phyloP scores from a whole-genome alignment of 2,797 vertebrate species.

The Argentina silus region DNA sequence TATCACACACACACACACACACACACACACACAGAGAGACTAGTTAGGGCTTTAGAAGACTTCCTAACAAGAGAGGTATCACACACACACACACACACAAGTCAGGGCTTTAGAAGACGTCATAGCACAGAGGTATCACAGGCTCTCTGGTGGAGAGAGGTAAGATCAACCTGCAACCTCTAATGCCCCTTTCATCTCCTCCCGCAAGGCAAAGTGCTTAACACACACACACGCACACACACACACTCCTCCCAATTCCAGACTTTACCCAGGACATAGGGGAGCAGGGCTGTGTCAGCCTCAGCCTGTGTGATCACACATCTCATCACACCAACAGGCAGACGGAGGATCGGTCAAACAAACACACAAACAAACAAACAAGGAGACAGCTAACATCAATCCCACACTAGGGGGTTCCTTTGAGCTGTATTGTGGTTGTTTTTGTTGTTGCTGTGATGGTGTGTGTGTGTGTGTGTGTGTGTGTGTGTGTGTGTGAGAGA shows the following conservation, averaged over 20 bases:
- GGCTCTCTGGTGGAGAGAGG: no score
- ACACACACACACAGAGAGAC: no score
- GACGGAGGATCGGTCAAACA: not conserved
- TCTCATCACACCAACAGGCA: not conserved
- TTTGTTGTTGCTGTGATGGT: not conserved
- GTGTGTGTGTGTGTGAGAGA: constrained; percentile 6
- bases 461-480: not conserved
- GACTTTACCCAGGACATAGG: not conserved
- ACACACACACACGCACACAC: not conserved
- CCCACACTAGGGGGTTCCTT: not conserved
- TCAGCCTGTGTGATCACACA: not conserved
- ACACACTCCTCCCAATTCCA: not conserved
- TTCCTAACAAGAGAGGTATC: no score
- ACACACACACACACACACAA: no score
- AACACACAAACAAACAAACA: not conserved
- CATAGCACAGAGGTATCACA: not conserved
- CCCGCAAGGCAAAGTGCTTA: no score
- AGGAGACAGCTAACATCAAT: not conserved
- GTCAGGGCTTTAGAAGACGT: no score
- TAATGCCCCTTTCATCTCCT: not conserved
- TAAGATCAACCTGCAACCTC: not conserved
- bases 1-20: no score
- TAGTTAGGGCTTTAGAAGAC: no score
- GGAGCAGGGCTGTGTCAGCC: not conserved
- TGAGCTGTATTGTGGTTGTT: constrained; percentile 28